Evolutionary conservation across 1,140 invertebrate genomes (phyloP).

Genomic region (Phymorhynchus buccinoides): DNA sequence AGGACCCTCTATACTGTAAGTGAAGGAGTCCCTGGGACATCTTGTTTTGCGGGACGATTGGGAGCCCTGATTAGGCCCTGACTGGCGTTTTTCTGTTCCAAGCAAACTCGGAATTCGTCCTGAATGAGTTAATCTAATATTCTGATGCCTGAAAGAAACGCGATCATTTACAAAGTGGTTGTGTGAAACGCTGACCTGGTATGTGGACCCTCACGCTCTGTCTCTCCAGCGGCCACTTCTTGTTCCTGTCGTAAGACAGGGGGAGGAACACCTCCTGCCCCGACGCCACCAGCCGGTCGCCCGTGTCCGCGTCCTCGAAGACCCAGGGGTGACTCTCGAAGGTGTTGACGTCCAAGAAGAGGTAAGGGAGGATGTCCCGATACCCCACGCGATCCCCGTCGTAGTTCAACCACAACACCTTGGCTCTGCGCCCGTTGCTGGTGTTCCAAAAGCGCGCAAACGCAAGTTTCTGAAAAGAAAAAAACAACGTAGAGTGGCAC

Average conservation of each 20-base stretch:
- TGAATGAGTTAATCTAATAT: too few species aligned
- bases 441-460: slow-evolving; percentile 83
- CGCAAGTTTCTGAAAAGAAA: slow-evolving; percentile 58
- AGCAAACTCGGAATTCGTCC: too few species aligned
- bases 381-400: slow-evolving; percentile 78
- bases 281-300: slow-evolving; percentile 75
- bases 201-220: slow-evolving; percentile 56
- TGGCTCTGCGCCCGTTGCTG: slow-evolving; percentile 77
- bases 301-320: slow-evolving; percentile 79
- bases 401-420: slow-evolving; percentile 85
- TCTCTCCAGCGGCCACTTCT: slow-evolving; percentile 50
- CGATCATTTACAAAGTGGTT: too few species aligned
- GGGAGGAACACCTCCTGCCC: slow-evolving; percentile 54
- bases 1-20: too few species aligned
- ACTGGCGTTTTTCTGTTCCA: too few species aligned
- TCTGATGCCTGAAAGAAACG: too few species aligned
- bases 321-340: slow-evolving; percentile 84
- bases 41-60: too few species aligned
- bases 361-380: slow-evolving; percentile 74
- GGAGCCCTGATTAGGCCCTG: too few species aligned
- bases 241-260: slow-evolving; percentile 44
- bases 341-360: slow-evolving; percentile 80
- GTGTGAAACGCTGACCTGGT: too few species aligned
- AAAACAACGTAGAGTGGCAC: neutral
- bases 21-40: too few species aligned